Percentiles rank a stretch among this genome's conserved stretches.
Conservation (phyloP, 2,888 invertebrate species). For the Bugula neritina region DNA sequence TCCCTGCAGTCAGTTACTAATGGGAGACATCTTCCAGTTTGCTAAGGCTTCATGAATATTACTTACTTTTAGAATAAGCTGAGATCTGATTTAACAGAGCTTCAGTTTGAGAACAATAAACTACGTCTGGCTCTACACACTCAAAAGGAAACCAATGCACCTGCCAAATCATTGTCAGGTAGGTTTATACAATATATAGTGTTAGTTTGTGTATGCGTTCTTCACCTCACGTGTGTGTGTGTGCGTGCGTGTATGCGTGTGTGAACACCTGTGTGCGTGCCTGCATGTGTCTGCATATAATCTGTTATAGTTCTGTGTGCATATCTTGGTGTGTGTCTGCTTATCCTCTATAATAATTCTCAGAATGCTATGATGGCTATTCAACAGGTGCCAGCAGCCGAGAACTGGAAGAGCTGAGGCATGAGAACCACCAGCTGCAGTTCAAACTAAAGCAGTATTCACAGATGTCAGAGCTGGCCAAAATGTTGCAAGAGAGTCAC, state of each 20-base stretch:
- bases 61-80: slow-evolving; percentile 42
- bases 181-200: too few relatives aligned
- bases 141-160: background rate
- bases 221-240: too few relatives aligned
- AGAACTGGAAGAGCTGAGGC: slow-evolving; percentile 34
- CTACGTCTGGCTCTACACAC: slow-evolving; percentile 31
- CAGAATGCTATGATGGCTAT: background rate
- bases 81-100: slow-evolving; percentile 40
- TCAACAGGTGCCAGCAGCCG: background rate
- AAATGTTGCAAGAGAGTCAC: slow-evolving; percentile 52
- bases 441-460: slow-evolving; percentile 41
- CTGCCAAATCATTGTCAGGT: background rate
- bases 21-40: too few relatives aligned
- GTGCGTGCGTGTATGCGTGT: too few relatives aligned
- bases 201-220: too few relatives aligned
- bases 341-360: background rate
- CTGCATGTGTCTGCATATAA: too few relatives aligned
- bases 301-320: too few relatives aligned
- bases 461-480: slow-evolving; percentile 46
- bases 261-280: too few relatives aligned
- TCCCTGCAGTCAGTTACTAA: too few relatives aligned
- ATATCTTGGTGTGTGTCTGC: background rate
- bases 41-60: too few relatives aligned
- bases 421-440: slow-evolving; percentile 42
- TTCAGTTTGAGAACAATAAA: slow-evolving; percentile 41